phyloP scores from a whole-genome alignment of 2,113 vertebrate genomes.

The Saccopteryx bilineata region DNA sequence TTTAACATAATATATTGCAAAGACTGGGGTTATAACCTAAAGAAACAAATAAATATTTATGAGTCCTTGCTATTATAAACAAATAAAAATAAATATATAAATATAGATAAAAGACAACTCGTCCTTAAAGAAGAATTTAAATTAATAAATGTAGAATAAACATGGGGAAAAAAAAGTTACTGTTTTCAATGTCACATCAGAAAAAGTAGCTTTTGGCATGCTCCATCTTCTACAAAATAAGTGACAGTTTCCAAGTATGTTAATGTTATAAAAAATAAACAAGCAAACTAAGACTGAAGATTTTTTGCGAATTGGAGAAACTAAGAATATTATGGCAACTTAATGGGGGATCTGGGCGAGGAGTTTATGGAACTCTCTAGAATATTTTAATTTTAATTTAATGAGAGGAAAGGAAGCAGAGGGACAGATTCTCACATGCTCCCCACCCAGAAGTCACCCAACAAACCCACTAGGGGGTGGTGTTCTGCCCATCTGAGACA shows the following conservation, averaged over 20 bases:
- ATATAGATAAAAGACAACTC: background rate
- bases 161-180: background rate
- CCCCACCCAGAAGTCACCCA: too few species aligned
- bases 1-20: background rate
- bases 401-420: too few species aligned
- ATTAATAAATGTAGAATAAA: background rate
- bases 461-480: too few species aligned
- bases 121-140: background rate
- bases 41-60: background rate
- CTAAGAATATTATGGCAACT: background rate
- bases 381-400: background rate
- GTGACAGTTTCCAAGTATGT: conserved; percentile 10
- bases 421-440: too few species aligned
- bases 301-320: background rate
- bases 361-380: background rate
- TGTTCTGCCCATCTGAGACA: too few species aligned
- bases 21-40: background rate
- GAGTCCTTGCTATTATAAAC: background rate
- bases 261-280: background rate
- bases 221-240: background rate
- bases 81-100: background rate
- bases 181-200: background rate
- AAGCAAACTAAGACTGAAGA: background rate
- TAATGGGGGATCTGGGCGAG: background rate
- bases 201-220: background rate